phyloP scores from a whole-genome alignment of 2,888 invertebrate genomes.

The Ceriagrion tenellum region DNA sequence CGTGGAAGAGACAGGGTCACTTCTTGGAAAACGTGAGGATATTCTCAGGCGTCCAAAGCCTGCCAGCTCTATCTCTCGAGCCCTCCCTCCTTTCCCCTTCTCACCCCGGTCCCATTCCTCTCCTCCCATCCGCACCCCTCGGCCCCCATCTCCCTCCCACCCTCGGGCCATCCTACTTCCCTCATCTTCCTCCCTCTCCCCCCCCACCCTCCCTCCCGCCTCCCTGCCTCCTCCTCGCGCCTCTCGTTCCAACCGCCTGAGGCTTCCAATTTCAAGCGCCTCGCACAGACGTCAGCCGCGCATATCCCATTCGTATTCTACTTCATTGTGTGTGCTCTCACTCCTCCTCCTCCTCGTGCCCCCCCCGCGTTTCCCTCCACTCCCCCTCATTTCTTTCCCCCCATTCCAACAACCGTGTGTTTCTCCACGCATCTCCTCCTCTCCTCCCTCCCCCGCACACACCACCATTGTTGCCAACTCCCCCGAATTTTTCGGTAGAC shows the following conservation, averaged over 20 bases:
- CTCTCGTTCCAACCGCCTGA: slow-evolving; percentile 57
- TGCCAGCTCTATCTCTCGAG: neutral
- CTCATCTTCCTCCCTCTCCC: neutral
- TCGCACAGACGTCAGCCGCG: slow-evolving; percentile 61
- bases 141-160: neutral
- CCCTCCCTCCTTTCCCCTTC: neutral
- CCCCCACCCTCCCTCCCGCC: neutral
- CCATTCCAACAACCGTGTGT: neutral
- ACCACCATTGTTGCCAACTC: neutral
- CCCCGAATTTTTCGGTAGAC: too few relatives aligned
- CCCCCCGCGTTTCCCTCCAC: neutral
- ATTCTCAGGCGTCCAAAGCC: slow-evolving; percentile 13
- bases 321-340: slow-evolving; percentile 53
- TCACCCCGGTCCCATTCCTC: neutral
- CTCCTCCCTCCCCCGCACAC: neutral
- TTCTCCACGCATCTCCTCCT: neutral
- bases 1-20: slow-evolving; percentile 41
- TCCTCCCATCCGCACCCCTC: neutral
- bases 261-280: slow-evolving; percentile 63
- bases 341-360: neutral
- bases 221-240: neutral
- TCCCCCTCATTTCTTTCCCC: neutral
- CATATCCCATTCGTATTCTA: slow-evolving; percentile 52
- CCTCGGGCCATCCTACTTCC: neutral
- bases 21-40: slow-evolving; percentile 60